Percentiles rank a stretch among this genome's conserved stretches.
Evolutionary conservation across 1,140 invertebrate species (phyloP).

Genomic region (Oedothorax gibbosus): DNA sequence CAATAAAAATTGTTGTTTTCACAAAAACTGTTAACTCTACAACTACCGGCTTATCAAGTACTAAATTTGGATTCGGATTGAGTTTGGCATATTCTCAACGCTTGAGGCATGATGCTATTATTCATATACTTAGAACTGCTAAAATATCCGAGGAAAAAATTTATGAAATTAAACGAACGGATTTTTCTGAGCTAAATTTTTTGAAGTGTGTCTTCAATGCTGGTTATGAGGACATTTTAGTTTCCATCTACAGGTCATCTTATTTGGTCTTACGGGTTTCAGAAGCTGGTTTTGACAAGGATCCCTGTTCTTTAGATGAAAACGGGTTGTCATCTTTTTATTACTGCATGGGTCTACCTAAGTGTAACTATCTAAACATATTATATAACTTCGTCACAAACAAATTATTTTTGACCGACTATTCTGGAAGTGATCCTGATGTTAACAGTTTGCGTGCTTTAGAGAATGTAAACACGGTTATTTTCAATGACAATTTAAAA

Average conservation of each 20-base stretch:
- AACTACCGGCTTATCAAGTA: neutral
- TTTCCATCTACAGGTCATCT: conserved; percentile 5
- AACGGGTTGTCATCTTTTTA: conserved; percentile 17
- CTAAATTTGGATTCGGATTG: conserved; percentile 7
- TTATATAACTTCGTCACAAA: neutral
- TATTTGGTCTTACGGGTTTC: neutral
- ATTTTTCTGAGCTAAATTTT: neutral
- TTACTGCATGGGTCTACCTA: neutral
- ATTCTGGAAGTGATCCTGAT: neutral
- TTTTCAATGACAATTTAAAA: neutral
- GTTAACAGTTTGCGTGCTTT: neutral
- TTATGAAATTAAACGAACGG: neutral
- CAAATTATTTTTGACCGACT: neutral
- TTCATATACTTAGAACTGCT: conserved; percentile 7
- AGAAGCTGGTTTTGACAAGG: neutral
- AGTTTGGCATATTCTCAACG: neutral
- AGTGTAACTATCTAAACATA: neutral
- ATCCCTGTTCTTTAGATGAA: conserved; percentile 8
- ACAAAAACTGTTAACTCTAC: no score
- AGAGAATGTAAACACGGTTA: neutral
- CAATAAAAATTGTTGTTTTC: neutral
- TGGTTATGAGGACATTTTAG: neutral
- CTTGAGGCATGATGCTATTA: neutral
- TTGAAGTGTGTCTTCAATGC: neutral
- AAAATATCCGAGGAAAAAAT: neutral